Conservation (phyloP, 2,797 vertebrate species). For the Anableps anableps region DNA sequence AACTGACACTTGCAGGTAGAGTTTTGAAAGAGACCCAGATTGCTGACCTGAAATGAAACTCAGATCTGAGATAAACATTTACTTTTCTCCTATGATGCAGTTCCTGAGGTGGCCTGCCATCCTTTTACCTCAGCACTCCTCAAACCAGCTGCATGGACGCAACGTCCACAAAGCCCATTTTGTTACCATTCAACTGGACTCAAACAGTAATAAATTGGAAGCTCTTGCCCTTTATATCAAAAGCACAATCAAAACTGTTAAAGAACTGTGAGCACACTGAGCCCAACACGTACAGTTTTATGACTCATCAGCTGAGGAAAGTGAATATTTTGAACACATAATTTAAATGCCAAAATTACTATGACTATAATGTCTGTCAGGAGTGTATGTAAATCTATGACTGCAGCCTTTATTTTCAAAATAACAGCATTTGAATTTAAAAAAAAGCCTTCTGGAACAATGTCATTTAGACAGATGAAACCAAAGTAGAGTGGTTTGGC, state of each 20-base stretch:
- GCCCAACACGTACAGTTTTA: slow-evolving; percentile 74
- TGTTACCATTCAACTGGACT: slow-evolving; percentile 69
- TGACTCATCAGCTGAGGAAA: slow-evolving; percentile 68
- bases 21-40: slow-evolving; percentile 61
- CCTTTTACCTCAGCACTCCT: slow-evolving; percentile 19
- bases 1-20: slow-evolving; percentile 58
- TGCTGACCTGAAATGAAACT: slow-evolving; percentile 43
- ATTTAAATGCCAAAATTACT: background rate
- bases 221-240: slow-evolving; percentile 71
- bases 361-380: background rate
- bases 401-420: background rate
- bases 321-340: background rate
- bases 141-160: slow-evolving; percentile 41
- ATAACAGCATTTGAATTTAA: background rate
- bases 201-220: slow-evolving; percentile 65
- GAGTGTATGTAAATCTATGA: background rate
- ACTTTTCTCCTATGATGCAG: slow-evolving; percentile 48
- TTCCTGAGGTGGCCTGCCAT: slow-evolving; percentile 19
- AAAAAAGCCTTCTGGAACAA: too few relatives aligned
- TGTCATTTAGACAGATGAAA: too few relatives aligned
- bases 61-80: slow-evolving; percentile 61
- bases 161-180: slow-evolving; percentile 64
- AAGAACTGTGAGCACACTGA: slow-evolving; percentile 75
- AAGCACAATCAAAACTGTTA: slow-evolving; percentile 78
- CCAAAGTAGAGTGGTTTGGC: background rate